Base-by-base conservation (phyloP, 2,888 invertebrate genomes). In the Mechanitis messenoides region DNA sequence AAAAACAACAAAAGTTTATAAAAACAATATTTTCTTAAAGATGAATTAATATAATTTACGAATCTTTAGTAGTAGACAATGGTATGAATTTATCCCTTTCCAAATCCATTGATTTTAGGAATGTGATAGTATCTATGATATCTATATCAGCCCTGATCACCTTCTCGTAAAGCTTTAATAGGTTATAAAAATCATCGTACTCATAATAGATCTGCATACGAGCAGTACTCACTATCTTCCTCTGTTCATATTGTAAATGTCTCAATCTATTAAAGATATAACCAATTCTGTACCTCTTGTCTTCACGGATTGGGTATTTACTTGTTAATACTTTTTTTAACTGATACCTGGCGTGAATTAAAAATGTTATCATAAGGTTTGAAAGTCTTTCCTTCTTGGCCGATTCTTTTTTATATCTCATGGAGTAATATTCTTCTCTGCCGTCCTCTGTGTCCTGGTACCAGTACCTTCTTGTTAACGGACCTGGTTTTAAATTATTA, bases 231-330 rank as follows among this genome's bases (percentile, higher is more conserved):
- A 71, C 60, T 12, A 77, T 42, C 58, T 80, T 79, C 35, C 68
- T 45, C 35, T 72, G 72, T 42, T 81, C 78, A 1, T 72, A 73
- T 20, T 70, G 67, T 6, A 81, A 20, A 2, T 76, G 68, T 5
- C 78, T 71, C 56, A 82, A n/a, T 50, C 78, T 72, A 46, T 76
- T 78, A 50, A 80, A 81, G 1, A 81, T 65, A 53, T 80, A 83
- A 0, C 83, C 83, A 0, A 83, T 28, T 56, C 66, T 71, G 55
- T 78, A 83, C 35, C 78, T 69, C 38, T 74, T 77, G 42, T 79
- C 79, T 0, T 9, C 0, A 28, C 74, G 72, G 1, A 74, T 3
- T 0, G 2, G 6, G 0, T 68, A 45, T 2, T 75, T 72, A 7
- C 69, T 64, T 0, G 33, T 35, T 2, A 83, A 46, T 2, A 75